Evolutionary conservation across 2,888 invertebrate genomes (phyloP).

Genomic region (Pristionchus fissidentatus): DNA sequence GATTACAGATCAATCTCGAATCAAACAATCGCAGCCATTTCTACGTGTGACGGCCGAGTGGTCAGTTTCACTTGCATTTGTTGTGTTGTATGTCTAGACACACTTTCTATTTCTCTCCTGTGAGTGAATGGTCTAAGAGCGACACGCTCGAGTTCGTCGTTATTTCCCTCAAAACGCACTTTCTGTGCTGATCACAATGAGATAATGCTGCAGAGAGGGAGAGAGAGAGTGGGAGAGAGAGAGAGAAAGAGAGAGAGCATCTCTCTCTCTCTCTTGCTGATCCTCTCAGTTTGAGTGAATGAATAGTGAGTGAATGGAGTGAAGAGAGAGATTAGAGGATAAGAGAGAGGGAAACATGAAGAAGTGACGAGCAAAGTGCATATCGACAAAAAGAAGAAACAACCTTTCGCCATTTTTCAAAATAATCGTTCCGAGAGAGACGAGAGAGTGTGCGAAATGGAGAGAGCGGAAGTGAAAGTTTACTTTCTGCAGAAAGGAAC

Average conservation of each 20-base stretch:
- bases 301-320: background rate
- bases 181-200: slow-evolving; percentile 5
- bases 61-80: slow-evolving; percentile 56
- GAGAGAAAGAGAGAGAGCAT: background rate
- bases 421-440: background rate
- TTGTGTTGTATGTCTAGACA: background rate
- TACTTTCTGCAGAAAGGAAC: slow-evolving; percentile 70
- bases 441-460: background rate
- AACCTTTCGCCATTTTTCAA: background rate
- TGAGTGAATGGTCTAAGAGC: background rate
- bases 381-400: background rate
- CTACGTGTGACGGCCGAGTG: slow-evolving; percentile 71
- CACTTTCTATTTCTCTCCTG: background rate
- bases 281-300: slow-evolving; percentile 6
- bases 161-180: background rate
- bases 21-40: slow-evolving; percentile 70
- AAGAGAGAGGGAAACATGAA: background rate
- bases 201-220: background rate
- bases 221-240: slow-evolving; percentile 40
- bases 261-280: slow-evolving; percentile 24
- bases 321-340: slow-evolving; percentile 10
- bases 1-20: slow-evolving; percentile 71
- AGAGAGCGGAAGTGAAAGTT: background rate
- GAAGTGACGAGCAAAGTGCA: background rate
- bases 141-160: background rate